phyloP scores from a whole-genome alignment of 2,888 invertebrate genomes.

The Phaonia tiefii region DNA sequence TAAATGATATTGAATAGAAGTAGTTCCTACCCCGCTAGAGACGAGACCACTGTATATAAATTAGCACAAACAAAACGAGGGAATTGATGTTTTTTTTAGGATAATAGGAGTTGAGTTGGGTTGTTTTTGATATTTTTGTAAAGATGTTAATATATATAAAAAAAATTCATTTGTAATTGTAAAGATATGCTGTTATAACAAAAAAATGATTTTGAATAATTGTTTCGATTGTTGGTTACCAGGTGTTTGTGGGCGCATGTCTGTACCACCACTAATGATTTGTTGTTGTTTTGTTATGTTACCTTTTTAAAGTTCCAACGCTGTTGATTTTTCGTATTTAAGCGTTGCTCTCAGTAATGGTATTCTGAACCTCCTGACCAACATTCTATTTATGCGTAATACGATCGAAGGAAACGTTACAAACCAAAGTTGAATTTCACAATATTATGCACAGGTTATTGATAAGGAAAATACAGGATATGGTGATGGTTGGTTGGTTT shows the following conservation, averaged over 20 bases:
- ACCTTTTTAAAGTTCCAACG: slow-evolving; percentile 20
- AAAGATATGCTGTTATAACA: background rate
- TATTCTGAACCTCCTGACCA: slow-evolving; percentile 80
- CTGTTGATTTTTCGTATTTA: slow-evolving; percentile 69
- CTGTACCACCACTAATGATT: slow-evolving; percentile 43
- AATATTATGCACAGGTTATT: slow-evolving; percentile 25
- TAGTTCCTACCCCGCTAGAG: background rate
- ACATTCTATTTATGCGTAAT: slow-evolving; percentile 72
- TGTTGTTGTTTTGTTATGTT: slow-evolving; percentile 20
- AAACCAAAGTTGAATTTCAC: slow-evolving; percentile 38
- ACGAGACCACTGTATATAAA: slow-evolving; percentile 9
- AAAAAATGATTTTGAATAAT: background rate
- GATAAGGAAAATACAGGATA: slow-evolving; percentile 52
- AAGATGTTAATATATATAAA: too few relatives aligned
- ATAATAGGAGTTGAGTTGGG: slow-evolving; percentile 34
- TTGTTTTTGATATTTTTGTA: slow-evolving; percentile 8
- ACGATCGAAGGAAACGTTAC: too few relatives aligned
- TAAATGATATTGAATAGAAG: slow-evolving; percentile 8
- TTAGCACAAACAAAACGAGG: slow-evolving; percentile 37
- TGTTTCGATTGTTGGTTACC: slow-evolving; percentile 36
- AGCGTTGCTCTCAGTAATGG: slow-evolving; percentile 81
- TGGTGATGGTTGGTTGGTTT: slow-evolving; percentile 42
- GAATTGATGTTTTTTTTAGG: slow-evolving; percentile 16
- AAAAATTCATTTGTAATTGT: too few relatives aligned
- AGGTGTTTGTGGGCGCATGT: background rate